Evolutionary conservation across 2,113 vertebrate genomes (phyloP).

Genomic region (Procavia capensis): DNA sequence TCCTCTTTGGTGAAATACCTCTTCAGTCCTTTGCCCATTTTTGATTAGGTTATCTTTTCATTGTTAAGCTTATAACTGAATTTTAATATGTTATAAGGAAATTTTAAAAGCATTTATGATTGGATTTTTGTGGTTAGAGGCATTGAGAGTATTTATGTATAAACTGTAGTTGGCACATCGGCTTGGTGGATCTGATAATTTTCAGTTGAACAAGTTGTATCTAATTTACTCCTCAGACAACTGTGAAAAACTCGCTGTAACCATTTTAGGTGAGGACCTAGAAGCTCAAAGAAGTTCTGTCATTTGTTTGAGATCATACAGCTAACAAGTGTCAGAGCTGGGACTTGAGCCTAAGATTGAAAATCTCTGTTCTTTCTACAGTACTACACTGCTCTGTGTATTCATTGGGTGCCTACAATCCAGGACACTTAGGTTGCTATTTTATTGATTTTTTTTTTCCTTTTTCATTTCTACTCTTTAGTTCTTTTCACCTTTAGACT

Average conservation of each 20-base stretch:
- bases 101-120: constrained; percentile 7
- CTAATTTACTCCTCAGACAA: background rate
- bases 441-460: constrained; percentile 8
- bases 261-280: background rate
- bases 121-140: background rate
- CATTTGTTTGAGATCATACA: background rate
- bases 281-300: no score
- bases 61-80: background rate
- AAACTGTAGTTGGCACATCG: background rate
- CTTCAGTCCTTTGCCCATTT: no score
- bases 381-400: background rate
- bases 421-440: background rate
- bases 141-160: background rate
- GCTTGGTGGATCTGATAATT: background rate
- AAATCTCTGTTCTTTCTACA: background rate
- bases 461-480: background rate
- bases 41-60: no score
- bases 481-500: background rate
- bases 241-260: background rate
- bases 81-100: constrained; percentile 19
- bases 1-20: no score
- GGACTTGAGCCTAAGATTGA: background rate
- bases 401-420: no score
- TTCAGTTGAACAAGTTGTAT: background rate
- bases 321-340: background rate